Conservation (phyloP, 2,797 vertebrate species). For the Xerus rutilus region DNA sequence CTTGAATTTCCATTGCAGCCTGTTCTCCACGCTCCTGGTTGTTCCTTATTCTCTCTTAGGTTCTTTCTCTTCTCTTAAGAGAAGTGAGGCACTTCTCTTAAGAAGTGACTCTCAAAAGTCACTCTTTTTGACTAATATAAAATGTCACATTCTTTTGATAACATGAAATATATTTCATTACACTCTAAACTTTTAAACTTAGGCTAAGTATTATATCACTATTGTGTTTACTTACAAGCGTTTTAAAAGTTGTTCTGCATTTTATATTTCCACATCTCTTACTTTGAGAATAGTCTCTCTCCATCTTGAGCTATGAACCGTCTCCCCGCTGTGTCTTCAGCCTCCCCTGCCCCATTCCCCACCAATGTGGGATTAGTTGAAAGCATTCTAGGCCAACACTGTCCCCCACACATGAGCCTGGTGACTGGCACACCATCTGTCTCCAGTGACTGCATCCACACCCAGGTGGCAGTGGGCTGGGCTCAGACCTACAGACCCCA, state of each 20-base stretch:
- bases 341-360: neutral
- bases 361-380: neutral
- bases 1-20: neutral
- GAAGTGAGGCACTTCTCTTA: neutral
- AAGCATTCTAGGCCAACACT: neutral
- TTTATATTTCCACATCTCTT: neutral
- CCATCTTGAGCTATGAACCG: neutral
- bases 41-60: neutral
- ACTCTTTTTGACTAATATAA: no score
- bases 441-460: neutral
- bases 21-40: neutral
- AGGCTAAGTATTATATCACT: neutral
- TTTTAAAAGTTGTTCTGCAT: conserved; percentile 24
- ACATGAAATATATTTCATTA: conserved; percentile 25
- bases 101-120: no score
- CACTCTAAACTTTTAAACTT: conserved; percentile 9
- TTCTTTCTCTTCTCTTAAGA: neutral
- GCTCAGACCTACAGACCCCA: neutral
- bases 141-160: neutral
- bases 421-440: neutral
- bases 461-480: neutral
- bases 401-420: neutral
- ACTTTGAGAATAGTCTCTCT: conserved; percentile 16
- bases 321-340: neutral
- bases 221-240: conserved; percentile 42